phyloP scores from a whole-genome alignment of 2,888 invertebrate species.

The Plutella xylostella region DNA sequence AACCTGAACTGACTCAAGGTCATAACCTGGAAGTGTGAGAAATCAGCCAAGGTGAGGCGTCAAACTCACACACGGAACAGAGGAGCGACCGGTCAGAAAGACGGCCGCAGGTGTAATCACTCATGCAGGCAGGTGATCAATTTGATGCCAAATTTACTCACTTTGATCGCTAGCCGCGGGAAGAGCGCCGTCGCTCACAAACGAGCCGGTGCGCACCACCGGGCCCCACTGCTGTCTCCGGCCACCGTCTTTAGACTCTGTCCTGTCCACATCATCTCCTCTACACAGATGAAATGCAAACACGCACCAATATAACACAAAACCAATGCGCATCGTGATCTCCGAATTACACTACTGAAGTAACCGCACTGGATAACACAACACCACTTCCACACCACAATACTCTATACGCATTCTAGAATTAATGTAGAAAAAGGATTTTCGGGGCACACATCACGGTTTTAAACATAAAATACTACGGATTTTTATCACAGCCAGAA shows the following conservation, averaged over 20 bases:
- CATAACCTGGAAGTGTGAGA: constrained; percentile 15
- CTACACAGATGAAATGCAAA: constrained; percentile 60
- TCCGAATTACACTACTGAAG: constrained; percentile 52
- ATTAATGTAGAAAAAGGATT: constrained; percentile 31
- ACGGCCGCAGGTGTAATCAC: constrained; percentile 50
- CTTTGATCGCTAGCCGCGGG: constrained; percentile 55
- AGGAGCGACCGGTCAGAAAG: constrained; percentile 25
- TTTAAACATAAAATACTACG: constrained; percentile 40
- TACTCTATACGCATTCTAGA: constrained; percentile 60
- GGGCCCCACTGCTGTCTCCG: constrained; percentile 58
- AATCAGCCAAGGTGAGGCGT: not conserved
- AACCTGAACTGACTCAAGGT: constrained; percentile 21
- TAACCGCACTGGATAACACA: constrained; percentile 42
- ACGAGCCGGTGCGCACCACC: constrained; percentile 44
- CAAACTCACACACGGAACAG: not conserved
- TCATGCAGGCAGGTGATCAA: constrained; percentile 27
- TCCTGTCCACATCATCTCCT: constrained; percentile 59
- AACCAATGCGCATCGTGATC: constrained; percentile 66
- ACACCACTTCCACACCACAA: constrained; percentile 36
- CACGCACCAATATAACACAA: constrained; percentile 65
- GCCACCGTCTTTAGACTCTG: constrained; percentile 50
- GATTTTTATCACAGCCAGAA: constrained; percentile 33
- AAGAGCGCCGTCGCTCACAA: constrained; percentile 38
- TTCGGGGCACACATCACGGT: constrained; percentile 52
- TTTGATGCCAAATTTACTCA: constrained; percentile 41